Base-by-base conservation (phyloP, 1,140 invertebrate genomes). In the Drosophila pruinosa region DNA sequence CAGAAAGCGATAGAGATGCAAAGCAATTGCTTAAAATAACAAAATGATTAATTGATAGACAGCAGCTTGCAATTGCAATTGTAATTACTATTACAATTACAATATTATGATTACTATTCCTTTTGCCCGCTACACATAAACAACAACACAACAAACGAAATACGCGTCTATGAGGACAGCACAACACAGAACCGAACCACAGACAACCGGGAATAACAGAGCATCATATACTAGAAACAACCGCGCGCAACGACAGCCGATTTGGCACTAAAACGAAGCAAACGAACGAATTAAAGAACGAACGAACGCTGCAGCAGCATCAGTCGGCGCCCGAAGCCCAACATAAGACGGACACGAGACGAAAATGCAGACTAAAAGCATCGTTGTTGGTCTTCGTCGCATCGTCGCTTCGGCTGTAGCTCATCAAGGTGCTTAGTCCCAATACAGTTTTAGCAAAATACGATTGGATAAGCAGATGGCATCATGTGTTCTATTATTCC, bases 221-320 rank as follows among this genome's bases (percentile, higher is more conserved):
- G 19, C 17, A 14, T 38, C 52, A 41, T 28, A 53, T 7, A 14
- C 4, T 1, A 6, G 31, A 12, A 26, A 58, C 59, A 67, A 72
- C 77, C 73, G 64, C 56, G 45, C 77, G 39, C 28, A 47, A 64
- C 45, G 53, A 69, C 47, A 75, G 59, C 61, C 69, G 72, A 77
- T 67, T 73, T 75, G 38, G 62, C 59, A 85, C 81, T 85, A 68
- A 53, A 65, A 67, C 68, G 54, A 71, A 57, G 39, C 41, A 7
- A 31, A 39, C 58, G 34, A 28, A 17, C 43, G 3, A 52, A 7
- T 14, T 17, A 19, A 17, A 7, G 38, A 39, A 24, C 8, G 17
- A 43, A 57, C 54, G 36, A 47, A 22, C 45, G 8, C 50, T 41
- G 8, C 21, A 47, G 12, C 54, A 59, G 21, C 28, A 19, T 28